Conservation (phyloP, 2,888 invertebrate genomes). For the Drosophila meridiana region DNA sequence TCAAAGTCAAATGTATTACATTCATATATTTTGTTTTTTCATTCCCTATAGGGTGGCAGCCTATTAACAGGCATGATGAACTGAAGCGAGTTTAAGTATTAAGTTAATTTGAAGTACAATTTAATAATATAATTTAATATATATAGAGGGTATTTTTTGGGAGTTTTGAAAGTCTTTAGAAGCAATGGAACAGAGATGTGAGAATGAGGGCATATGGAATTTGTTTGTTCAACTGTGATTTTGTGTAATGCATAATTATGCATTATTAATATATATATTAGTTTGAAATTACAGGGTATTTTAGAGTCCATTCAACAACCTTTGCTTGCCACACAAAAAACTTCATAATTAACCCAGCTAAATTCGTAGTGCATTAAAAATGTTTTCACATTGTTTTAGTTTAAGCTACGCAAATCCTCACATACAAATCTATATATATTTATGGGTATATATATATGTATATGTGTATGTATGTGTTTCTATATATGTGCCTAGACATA, state of each 20-base stretch:
- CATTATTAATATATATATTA: background rate
- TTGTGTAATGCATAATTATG: background rate
- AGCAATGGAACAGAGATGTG: too few relatives aligned
- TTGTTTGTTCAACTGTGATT: too few relatives aligned
- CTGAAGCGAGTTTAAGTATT: background rate
- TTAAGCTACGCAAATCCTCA: slow-evolving; percentile 40
- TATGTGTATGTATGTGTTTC: slow-evolving; percentile 3
- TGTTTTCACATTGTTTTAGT: slow-evolving; percentile 14
- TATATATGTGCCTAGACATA: too few relatives aligned
- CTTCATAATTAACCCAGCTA: slow-evolving; percentile 12
- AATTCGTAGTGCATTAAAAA: slow-evolving; percentile 22
- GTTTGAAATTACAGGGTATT: background rate
- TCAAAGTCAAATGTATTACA: slow-evolving; percentile 11
- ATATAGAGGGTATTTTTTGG: background rate
- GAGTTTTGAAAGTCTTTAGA: too few relatives aligned
- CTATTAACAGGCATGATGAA: background rate
- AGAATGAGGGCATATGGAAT: too few relatives aligned
- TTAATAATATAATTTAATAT: background rate
- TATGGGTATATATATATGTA: background rate
- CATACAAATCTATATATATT: background rate
- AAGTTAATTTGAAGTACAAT: background rate
- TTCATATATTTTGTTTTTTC: slow-evolving; percentile 4
- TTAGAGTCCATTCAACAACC: background rate
- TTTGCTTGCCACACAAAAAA: background rate
- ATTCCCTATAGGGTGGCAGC: background rate